A percentile compares a stretch with the other conserved stretches of the same genome.
Evolutionary conservation across 1,140 invertebrate genomes (phyloP).

Genomic region (Pectinophora gossypiella): DNA sequence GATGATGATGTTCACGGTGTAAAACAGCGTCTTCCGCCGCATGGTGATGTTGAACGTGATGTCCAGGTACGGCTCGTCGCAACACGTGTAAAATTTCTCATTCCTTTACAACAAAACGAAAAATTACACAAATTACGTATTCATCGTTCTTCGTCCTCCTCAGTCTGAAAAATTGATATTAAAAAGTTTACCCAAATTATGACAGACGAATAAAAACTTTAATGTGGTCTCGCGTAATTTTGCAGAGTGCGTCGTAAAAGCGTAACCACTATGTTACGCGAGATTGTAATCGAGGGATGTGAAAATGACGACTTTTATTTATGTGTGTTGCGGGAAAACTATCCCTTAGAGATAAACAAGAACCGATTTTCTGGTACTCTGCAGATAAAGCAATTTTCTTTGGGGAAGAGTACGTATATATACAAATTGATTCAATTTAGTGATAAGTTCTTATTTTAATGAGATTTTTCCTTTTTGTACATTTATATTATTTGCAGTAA

Average conservation of each 20-base stretch:
- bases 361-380: too few relatives aligned
- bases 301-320: conserved; percentile 13
- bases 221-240: conserved; percentile 29
- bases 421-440: too few relatives aligned
- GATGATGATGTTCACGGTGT: conserved; percentile 98
- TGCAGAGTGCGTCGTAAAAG: conserved; percentile 39
- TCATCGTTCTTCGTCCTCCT: too few relatives aligned
- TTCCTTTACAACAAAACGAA: conserved; percentile 78
- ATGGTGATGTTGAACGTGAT: conserved; percentile 99
- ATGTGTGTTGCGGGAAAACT: too few relatives aligned
- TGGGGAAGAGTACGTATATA: too few relatives aligned
- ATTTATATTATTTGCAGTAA: too few relatives aligned
- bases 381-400: too few relatives aligned
- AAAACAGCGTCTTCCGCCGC: conserved; percentile 97
- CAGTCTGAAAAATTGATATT: not conserved
- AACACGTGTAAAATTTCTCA: conserved; percentile 97
- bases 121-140: not conserved
- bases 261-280: not conserved
- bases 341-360: too few relatives aligned
- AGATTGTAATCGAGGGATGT: conserved; percentile 11
- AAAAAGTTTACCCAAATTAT: not conserved
- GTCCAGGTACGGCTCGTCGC: conserved; percentile 96
- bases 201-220: not conserved
- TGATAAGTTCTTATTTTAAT: too few relatives aligned
- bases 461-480: too few relatives aligned